Evolutionary conservation across 2,888 invertebrate genomes (phyloP), one percentile per base, ranked within the genome.

Genomic region (Euzetes globulus): DNA sequence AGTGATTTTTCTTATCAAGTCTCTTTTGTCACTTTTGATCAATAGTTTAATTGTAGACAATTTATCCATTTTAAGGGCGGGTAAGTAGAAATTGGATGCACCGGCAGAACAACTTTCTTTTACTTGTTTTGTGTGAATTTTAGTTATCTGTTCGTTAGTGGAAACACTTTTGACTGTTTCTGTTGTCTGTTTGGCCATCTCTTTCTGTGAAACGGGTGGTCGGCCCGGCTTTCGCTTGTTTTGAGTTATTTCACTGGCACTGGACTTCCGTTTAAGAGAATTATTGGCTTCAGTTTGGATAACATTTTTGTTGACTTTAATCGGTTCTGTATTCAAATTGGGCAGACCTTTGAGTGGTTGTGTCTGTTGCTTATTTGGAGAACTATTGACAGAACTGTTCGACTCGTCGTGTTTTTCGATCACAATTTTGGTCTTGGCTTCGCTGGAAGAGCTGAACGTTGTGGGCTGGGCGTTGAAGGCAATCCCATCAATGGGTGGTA

Each of bases 341-440:
- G 70, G 47, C 41, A 70, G 5, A 15, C 27, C 13, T 47, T 70
- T 70, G 22, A 29, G 41, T 41, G n/a, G 22, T 71, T 19, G 27
- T 27, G 22, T 25, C 41, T 47, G 45, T 47, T 63, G 58, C 9
- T 58, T 55, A 11, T 27, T 13, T 19, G 50, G 74, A 15, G 29
- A 33, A 29, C 33, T 19, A 45, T 47, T 45, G 9, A 63, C 7
- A 17, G 41, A 45, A 55, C 29, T 41, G 25, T 74, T 71, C 3
- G 74, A 74, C 45, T 74, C 78, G 70, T 88, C 89, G 74, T 87
- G 87, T 78, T 87, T 88, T 82, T 92, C 92, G 68, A 92, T 89
- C 7, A 89, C 86, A 78, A 93, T 92, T 71, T 89, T 88, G 78
- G 91, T 91, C 83, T 90, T 90, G 78, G 87, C 87, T 80, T 90